Conservation (phyloP, 2,888 invertebrate species). For the Scaeva pyrastri region DNA sequence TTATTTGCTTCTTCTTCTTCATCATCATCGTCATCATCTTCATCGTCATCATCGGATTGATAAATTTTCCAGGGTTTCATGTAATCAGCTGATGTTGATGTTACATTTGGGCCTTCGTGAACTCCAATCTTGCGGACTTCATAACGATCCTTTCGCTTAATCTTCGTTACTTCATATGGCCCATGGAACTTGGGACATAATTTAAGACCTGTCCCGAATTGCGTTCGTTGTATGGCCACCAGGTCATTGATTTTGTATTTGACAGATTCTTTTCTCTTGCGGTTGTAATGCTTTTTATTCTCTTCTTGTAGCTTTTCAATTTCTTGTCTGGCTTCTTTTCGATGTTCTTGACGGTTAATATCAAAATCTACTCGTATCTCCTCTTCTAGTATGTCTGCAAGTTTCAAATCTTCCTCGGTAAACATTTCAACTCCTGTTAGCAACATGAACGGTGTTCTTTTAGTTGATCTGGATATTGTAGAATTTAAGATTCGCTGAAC, state of each 20-base stretch:
- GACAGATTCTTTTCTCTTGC: not conserved
- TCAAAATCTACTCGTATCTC: not conserved
- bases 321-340: not conserved
- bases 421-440: slow-evolving; percentile 4
- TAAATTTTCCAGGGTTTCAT: slow-evolving; percentile 49
- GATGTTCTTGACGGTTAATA: not conserved
- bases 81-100: slow-evolving; percentile 39
- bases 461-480: not conserved
- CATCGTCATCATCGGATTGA: slow-evolving; percentile 4
- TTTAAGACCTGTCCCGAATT: not conserved
- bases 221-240: slow-evolving; percentile 2
- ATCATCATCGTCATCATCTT: not conserved
- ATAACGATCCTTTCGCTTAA: not conserved
- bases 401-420: not conserved
- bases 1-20: not conserved
- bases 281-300: not conserved
- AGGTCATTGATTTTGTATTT: not conserved
- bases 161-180: not conserved
- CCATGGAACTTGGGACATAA: not conserved
- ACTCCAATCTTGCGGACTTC: not conserved
- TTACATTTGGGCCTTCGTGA: slow-evolving; percentile 29
- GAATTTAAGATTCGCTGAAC: slow-evolving; percentile 2
- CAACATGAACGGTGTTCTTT: not conserved
- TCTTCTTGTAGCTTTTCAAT: no score
- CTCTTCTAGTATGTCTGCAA: not conserved